Conservation (phyloP, 2,113 vertebrate genomes). For the Takifugu bimaculatus region DNA sequence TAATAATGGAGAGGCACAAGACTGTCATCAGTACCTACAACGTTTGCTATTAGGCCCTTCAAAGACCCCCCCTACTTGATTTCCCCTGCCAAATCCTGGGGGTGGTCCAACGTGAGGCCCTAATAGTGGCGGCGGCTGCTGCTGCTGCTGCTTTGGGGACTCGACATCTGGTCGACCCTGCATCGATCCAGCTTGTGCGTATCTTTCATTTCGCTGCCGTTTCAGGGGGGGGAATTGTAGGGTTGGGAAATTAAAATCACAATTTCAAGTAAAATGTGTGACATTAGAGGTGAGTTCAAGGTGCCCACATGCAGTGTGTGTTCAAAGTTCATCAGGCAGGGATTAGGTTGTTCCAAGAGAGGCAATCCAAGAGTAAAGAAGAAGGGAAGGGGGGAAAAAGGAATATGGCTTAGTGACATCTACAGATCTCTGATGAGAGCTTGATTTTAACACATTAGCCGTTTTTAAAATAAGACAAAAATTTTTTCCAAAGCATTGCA, state of each 20-base stretch:
- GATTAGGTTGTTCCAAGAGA: conserved; percentile 77
- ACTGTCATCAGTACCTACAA: conserved; percentile 81
- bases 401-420: conserved; percentile 83
- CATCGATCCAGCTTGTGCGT: conserved; percentile 79
- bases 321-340: conserved; percentile 18
- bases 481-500: too few species aligned
- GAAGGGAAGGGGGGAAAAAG: conserved; percentile 82
- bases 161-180: conserved; percentile 86
- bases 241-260: background rate
- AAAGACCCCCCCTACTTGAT: conserved; percentile 83
- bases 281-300: background rate
- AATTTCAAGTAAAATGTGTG: background rate
- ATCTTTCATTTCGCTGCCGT: conserved; percentile 90
- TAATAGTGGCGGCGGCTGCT: conserved; percentile 46
- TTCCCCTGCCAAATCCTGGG: conserved; percentile 87
- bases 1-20: background rate
- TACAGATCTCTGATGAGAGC: conserved; percentile 23
- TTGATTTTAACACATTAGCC: background rate
- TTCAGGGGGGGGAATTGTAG: conserved; percentile 1
- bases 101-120: conserved; percentile 81
- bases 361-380: conserved; percentile 68
- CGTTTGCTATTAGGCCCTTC: conserved; percentile 96
- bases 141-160: conserved; percentile 73
- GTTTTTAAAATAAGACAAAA: background rate
- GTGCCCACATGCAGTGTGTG: conserved; percentile 28